These are phyloP conservation scores for Eulithis prunata DNA, from an alignment of 2,888 invertebrate species.

Conservation along the genomic window DNA sequence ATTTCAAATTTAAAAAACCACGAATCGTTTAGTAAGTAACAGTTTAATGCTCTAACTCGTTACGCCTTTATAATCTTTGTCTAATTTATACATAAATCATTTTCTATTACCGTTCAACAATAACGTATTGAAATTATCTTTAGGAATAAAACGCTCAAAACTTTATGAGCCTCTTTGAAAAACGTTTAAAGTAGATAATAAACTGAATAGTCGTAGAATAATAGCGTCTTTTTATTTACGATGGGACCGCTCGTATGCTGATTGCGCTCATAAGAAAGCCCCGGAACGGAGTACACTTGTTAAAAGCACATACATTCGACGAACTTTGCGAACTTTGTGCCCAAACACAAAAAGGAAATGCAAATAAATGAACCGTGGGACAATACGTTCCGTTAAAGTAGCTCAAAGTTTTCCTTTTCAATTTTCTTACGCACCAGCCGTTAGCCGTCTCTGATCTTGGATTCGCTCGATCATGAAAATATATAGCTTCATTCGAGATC, in stretches of 20 bases:
- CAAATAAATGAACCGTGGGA: slow-evolving; percentile 61
- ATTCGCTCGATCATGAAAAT: slow-evolving; percentile 83
- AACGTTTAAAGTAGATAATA: slow-evolving; percentile 36
- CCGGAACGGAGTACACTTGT: slow-evolving; percentile 15
- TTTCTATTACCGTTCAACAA: slow-evolving; percentile 31
- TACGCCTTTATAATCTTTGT: slow-evolving; percentile 26
- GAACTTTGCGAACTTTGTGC: slow-evolving; percentile 25
- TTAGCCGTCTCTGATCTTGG: slow-evolving; percentile 78
- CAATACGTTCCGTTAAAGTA: slow-evolving; percentile 66
- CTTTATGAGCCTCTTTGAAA: slow-evolving; percentile 36
- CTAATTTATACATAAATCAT: slow-evolving; percentile 29
- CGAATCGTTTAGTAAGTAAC: slow-evolving; percentile 15
- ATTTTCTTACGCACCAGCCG: slow-evolving; percentile 79
- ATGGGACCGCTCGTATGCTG: slow-evolving; percentile 24
- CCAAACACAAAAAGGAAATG: slow-evolving; percentile 46
- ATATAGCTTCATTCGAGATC: slow-evolving; percentile 82
- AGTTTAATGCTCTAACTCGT: slow-evolving; percentile 20
- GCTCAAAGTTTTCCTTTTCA: slow-evolving; percentile 75
- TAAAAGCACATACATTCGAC: slow-evolving; percentile 27
- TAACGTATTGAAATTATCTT: slow-evolving; percentile 33
- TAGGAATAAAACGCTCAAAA: slow-evolving; percentile 32
- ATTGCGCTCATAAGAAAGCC: slow-evolving; percentile 32
- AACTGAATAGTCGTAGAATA: slow-evolving; percentile 32
- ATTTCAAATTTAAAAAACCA: slow-evolving; percentile 5
- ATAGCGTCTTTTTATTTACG: slow-evolving; percentile 31